Conservation (phyloP, 2,113 vertebrate genomes). For the Peromyscus leucopus region DNA sequence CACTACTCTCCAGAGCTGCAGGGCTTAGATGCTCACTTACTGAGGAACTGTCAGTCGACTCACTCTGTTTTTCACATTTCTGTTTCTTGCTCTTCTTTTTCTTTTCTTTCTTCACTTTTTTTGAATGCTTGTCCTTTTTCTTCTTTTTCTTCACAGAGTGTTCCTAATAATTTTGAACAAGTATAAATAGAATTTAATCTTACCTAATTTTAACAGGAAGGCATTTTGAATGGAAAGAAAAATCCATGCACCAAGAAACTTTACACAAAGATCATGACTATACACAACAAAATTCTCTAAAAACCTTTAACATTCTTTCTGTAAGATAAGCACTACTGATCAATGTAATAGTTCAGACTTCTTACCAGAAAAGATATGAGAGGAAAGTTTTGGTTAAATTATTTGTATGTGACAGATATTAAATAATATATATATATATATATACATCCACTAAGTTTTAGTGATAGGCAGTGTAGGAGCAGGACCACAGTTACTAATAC, state of each 20-base stretch:
- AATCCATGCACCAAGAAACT: slow-evolving; percentile 15
- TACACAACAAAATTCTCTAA: slow-evolving; percentile 38
- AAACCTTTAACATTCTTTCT: background rate
- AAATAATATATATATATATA: too few species aligned
- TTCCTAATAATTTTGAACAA: slow-evolving; percentile 87
- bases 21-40: slow-evolving; percentile 85
- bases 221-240: background rate
- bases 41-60: slow-evolving; percentile 88
- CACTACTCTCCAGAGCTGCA: background rate
- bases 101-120: slow-evolving; percentile 95
- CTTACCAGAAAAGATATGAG: slow-evolving; percentile 7
- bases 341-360: slow-evolving; percentile 21
- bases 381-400: background rate
- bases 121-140: slow-evolving; percentile 95
- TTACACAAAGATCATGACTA: slow-evolving; percentile 22
- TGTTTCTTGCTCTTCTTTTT: slow-evolving; percentile 92
- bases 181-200: slow-evolving; percentile 27
- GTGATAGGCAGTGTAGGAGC: background rate
- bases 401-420: slow-evolving; percentile 35
- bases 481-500: background rate
- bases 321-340: background rate
- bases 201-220: slow-evolving; percentile 51
- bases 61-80: slow-evolving; percentile 84
- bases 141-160: slow-evolving; percentile 91
- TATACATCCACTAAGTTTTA: background rate